Conservation (phyloP, 2,113 vertebrate genomes). For the Acinonyx jubatus region DNA sequence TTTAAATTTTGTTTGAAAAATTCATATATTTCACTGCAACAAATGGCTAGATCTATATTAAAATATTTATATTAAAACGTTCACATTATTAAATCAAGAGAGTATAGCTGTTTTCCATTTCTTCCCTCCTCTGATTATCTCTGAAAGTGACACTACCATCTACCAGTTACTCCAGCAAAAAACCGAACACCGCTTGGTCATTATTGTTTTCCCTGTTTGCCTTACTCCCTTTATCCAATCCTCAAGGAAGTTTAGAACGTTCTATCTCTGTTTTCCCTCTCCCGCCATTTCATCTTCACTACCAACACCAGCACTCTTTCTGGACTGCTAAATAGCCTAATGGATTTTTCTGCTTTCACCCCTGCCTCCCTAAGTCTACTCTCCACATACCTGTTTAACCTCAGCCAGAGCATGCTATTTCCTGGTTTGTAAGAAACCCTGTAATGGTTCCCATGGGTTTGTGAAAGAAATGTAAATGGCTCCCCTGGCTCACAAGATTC, state of each 20-base stretch:
- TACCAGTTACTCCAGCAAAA: background rate
- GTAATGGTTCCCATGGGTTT: background rate
- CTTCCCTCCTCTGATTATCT: background rate
- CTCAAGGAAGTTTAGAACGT: background rate
- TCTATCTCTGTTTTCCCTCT: background rate
- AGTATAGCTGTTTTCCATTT: background rate
- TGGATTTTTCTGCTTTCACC: background rate
- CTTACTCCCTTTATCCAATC: accelerated
- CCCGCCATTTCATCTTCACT: accelerated
- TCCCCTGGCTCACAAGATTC: background rate
- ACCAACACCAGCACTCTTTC: background rate
- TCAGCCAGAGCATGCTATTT: background rate
- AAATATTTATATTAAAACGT: background rate
- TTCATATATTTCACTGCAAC: background rate
- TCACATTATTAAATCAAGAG: background rate
- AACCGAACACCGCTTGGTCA: background rate
- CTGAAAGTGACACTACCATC: background rate
- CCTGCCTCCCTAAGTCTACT: background rate
- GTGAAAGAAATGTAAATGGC: background rate
- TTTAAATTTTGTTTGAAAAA: background rate
- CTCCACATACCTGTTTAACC: background rate
- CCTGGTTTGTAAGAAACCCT: background rate
- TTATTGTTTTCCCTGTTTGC: background rate
- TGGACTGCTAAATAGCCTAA: background rate
- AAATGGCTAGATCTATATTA: background rate